These are phyloP conservation scores for Sycobia sp. DNA, from an alignment of 1,140 invertebrate genomes.

Conservation along the genomic window DNA sequence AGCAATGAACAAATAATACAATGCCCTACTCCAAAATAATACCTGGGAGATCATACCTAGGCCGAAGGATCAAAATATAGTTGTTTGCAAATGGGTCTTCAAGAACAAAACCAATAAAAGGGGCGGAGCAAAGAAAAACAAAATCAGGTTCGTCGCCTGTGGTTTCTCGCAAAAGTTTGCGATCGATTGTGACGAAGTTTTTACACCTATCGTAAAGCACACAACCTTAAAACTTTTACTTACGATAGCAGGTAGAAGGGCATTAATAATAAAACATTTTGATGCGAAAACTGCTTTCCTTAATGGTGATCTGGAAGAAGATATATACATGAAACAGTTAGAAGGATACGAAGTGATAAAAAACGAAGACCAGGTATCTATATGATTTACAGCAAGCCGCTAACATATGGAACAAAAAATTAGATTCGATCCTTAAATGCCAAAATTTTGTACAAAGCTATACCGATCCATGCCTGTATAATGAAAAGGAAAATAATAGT, in stretches of 20 bases:
- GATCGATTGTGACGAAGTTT: not conserved
- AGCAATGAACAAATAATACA: slow-evolving; percentile 1
- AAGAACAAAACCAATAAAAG: slow-evolving; percentile 25
- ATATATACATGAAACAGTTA: too few relatives aligned
- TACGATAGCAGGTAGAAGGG: too few relatives aligned
- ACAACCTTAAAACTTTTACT: too few relatives aligned
- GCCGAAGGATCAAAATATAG: slow-evolving; percentile 2
- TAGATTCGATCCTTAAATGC: not conserved
- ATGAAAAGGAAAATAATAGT: slow-evolving; percentile 27
- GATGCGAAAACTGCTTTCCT: too few relatives aligned
- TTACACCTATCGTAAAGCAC: too few relatives aligned
- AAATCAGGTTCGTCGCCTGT: slow-evolving; percentile 33
- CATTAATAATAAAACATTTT: too few relatives aligned
- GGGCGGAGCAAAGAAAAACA: slow-evolving; percentile 3
- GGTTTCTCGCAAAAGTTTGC: slow-evolving; percentile 29
- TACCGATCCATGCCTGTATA: too few relatives aligned
- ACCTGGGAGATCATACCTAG: too few relatives aligned
- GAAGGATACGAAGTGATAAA: too few relatives aligned
- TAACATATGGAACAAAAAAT: slow-evolving; percentile 4
- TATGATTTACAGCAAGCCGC: slow-evolving; percentile 6
- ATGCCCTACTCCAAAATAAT: not conserved
- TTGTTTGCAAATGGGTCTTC: slow-evolving; percentile 31
- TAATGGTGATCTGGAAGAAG: too few relatives aligned
- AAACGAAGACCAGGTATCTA: not conserved
- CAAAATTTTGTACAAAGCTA: slow-evolving; percentile 10